phyloP scores from a whole-genome alignment of 2,797 vertebrate genomes.

The Darevskia nairensis region DNA sequence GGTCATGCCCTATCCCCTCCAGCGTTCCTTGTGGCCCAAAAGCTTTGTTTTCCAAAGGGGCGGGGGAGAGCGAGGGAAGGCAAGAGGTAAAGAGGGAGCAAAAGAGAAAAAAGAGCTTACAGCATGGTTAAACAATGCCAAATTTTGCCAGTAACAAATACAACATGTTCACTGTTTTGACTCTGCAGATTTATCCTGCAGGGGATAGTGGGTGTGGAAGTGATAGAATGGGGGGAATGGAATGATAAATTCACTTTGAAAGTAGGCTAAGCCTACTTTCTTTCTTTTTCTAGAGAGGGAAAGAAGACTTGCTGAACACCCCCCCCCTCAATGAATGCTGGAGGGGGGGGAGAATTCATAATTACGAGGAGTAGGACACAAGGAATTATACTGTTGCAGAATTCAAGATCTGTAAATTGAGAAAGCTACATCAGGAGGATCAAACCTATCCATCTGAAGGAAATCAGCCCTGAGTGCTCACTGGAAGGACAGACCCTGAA shows the following conservation, averaged over 20 bases:
- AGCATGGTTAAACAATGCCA: constrained; percentile 59
- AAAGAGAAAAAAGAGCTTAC: constrained; percentile 55
- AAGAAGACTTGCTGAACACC: constrained; percentile 26
- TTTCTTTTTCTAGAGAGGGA: constrained; percentile 31
- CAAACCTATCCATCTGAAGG: too few relatives aligned
- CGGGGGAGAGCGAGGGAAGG: neutral
- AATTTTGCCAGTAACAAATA: constrained; percentile 68
- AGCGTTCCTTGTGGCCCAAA: constrained; percentile 1
- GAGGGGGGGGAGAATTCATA: neutral
- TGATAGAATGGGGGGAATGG: constrained; percentile 46
- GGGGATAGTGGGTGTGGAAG: constrained; percentile 48
- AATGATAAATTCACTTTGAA: constrained; percentile 69
- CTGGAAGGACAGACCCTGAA: too few relatives aligned
- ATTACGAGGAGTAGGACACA: too few relatives aligned
- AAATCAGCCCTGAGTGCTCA: too few relatives aligned
- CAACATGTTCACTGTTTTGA: constrained; percentile 68
- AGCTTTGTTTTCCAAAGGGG: constrained; percentile 41
- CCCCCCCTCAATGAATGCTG: neutral
- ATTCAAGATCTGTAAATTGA: too few relatives aligned
- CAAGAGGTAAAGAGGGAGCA: constrained; percentile 1
- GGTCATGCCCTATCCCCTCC: neutral
- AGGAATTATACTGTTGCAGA: too few relatives aligned
- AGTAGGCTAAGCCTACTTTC: constrained; percentile 41
- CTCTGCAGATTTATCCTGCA: constrained; percentile 61
- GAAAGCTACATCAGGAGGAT: too few relatives aligned